Evolutionary conservation across 1,140 invertebrate genomes (phyloP), one percentile per base, ranked within the genome.

Genomic region (Drosophila hydei): DNA sequence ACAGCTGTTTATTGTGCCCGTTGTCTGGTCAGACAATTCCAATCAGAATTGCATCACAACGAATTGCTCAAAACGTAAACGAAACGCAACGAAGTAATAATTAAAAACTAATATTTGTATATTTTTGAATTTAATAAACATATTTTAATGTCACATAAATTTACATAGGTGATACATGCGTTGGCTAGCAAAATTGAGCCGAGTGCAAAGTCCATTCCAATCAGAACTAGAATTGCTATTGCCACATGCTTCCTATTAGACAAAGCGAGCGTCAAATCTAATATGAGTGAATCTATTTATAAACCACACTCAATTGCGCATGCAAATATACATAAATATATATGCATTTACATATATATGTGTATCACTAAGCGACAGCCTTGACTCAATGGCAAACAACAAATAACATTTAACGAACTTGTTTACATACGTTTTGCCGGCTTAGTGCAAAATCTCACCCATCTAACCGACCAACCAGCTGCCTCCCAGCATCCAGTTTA

Each of bases 401-500:
- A 70, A 73, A 64, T 50, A 68, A 42, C 50, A 62, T 67, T 76
- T 87, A 80, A 85, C 77, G 80, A 87, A 84, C 80, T 85, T 85
- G 80, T 87, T 85, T 87, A 87, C 80, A 64, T 80, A 77, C 45
- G 62, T 68, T 64, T 51, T 27, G 60, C 80, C 80, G 81, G 80
- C 64, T 75, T 52, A 72, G 70, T 23, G 64, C 50, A 58, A 47
- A 23, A 36, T 25, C 27, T 14, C 33, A 2, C 18, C 8, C 14
- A 5, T 4, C n/a, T 55, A 25, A 4, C 23, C 55, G 8, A 9
- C 16, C 12, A 7, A 2, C 11, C 33, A 16, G 50, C 21, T 47
- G 12, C n/a, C 38, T 2, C 1, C 9, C 65, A 75, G 72, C 72
- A 71, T 75, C 67, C 45, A 71, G 23, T 50, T 47, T 38, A 79